A percentile compares a stretch with the other conserved stretches of the same genome.
Evolutionary conservation across 2,888 invertebrate genomes (phyloP).

Genomic region (Pachycephus smyrnensis): DNA sequence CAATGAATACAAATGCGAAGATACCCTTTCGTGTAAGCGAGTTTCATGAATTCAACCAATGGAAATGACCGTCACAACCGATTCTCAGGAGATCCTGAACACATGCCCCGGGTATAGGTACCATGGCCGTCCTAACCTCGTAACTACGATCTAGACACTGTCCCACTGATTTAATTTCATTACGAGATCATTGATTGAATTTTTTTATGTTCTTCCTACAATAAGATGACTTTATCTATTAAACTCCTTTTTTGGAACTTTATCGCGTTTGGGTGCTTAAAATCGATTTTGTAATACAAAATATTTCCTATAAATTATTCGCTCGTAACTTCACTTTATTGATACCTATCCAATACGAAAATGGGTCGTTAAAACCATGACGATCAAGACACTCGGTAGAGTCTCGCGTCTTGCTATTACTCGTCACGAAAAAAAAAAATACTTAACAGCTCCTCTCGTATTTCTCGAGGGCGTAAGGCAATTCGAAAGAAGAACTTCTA

Average conservation of each 20-base stretch:
- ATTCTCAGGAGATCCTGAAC: not conserved
- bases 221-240: not conserved
- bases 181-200: not conserved
- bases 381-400: not conserved
- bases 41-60: not conserved
- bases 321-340: not conserved
- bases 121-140: not conserved
- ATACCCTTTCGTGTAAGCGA: not conserved
- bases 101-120: not conserved
- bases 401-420: not conserved
- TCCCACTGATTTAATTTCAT: not conserved
- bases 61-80: not conserved
- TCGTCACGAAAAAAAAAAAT: not conserved
- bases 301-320: not conserved
- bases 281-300: not conserved
- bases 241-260: not conserved
- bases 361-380: not conserved
- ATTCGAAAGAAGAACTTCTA: not conserved
- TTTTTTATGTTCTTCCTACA: not conserved
- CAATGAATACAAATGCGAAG: conserved; percentile 1
- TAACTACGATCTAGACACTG: not conserved
- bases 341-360: not conserved
- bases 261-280: not conserved
- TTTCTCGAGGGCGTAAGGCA: not conserved
- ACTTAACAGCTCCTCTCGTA: not conserved